A percentile compares a stretch with the other conserved stretches of the same genome.
Conservation (phyloP, 2,113 vertebrate genomes). For the Macroglossus sobrinus region DNA sequence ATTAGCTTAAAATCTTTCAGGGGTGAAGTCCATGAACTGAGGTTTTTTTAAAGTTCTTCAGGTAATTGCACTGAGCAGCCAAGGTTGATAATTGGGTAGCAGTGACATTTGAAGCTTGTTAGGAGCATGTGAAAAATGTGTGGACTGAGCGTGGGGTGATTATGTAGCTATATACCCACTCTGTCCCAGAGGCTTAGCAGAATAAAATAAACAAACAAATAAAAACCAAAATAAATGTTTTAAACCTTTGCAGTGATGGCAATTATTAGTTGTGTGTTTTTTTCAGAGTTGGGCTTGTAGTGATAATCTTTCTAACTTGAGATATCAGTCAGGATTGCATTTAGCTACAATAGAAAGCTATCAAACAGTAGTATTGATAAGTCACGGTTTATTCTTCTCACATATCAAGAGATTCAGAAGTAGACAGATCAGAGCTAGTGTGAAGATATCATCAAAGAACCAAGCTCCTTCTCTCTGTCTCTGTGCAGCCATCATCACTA, state of each 20-base stretch:
- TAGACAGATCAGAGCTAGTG: background rate
- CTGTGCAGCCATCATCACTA: background rate
- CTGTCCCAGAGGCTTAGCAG: background rate
- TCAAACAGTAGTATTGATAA: background rate
- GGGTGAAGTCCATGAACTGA: background rate
- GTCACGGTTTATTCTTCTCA: background rate
- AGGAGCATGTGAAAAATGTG: background rate
- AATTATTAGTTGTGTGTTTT: background rate
- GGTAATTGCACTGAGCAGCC: background rate
- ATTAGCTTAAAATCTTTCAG: background rate
- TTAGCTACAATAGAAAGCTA: background rate
- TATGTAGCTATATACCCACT: rapidly evolving
- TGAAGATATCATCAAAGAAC: background rate
- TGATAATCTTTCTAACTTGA: background rate
- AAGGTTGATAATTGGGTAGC: background rate
- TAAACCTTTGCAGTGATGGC: background rate
- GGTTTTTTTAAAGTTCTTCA: background rate
- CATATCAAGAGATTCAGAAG: background rate
- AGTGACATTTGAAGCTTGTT: background rate
- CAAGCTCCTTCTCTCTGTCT: background rate
- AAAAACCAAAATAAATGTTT: background rate
- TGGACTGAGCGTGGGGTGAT: background rate
- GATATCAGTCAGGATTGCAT: background rate
- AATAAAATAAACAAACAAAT: background rate
- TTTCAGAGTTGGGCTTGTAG: background rate